phyloP scores from a whole-genome alignment of 1,140 invertebrate genomes.

The Aphis gossypii region DNA sequence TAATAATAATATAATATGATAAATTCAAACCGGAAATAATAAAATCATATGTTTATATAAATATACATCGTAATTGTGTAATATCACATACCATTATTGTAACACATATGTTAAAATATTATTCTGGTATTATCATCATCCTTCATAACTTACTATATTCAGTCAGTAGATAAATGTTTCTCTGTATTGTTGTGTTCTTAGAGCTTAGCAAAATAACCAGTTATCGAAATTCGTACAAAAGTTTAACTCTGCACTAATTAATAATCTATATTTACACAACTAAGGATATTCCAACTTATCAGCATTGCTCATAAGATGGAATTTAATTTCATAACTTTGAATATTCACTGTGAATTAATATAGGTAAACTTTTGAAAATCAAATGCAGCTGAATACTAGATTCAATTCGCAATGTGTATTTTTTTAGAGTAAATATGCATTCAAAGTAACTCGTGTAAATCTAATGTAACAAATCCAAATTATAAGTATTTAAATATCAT shows the following conservation, averaged over 20 bases:
- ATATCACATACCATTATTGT: not conserved
- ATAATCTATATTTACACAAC: constrained; percentile 33
- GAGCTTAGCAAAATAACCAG: constrained; percentile 1
- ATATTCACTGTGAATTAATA: not conserved
- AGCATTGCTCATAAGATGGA: not conserved
- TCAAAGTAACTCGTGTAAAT: not conserved
- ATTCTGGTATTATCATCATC: not conserved
- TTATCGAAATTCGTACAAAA: constrained; percentile 25
- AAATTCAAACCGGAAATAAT: too few species aligned
- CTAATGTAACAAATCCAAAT: not conserved
- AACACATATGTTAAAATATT: not conserved
- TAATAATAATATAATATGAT: too few species aligned
- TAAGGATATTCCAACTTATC: constrained; percentile 18
- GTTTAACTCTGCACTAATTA: not conserved
- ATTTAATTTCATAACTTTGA: constrained; percentile 9
- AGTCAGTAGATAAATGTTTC: not conserved
- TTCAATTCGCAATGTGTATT: not conserved
- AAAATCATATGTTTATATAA: too few species aligned
- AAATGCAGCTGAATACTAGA: not conserved
- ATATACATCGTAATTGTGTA: too few species aligned
- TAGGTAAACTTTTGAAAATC: not conserved
- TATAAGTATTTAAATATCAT: not conserved
- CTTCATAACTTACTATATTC: not conserved
- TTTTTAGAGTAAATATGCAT: not conserved
- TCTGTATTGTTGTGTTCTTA: not conserved